A percentile compares a stretch with the other conserved stretches of the same genome.
These are phyloP conservation scores for Lypha dubia DNA, from an alignment of 2,888 invertebrate genomes.

Conservation along the genomic window DNA sequence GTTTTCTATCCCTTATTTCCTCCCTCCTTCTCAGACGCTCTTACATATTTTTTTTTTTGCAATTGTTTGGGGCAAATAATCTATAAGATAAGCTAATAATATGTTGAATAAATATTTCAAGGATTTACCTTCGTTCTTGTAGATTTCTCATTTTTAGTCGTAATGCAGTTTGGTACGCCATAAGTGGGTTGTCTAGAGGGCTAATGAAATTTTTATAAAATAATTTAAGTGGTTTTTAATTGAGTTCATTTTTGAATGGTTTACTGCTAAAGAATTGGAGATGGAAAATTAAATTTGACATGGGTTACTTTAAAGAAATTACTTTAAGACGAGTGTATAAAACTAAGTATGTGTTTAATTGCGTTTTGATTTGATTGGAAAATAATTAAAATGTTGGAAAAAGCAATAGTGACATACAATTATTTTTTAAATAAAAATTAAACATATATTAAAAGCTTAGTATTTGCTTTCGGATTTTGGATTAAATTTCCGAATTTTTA, in stretches of 20 bases:
- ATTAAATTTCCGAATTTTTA: too few species aligned
- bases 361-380: background rate
- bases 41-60: background rate
- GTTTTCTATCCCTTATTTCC: constrained; percentile 2
- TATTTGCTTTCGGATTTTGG: too few species aligned
- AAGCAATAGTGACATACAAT: too few species aligned
- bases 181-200: constrained; percentile 43
- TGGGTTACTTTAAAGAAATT: background rate
- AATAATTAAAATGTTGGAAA: background rate
- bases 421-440: too few species aligned
- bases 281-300: background rate
- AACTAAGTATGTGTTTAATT: constrained; percentile 1
- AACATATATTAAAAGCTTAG: too few species aligned
- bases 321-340: too few species aligned
- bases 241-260: constrained; percentile 19
- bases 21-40: background rate
- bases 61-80: background rate
- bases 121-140: constrained; percentile 50
- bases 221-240: constrained; percentile 46
- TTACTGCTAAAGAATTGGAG: background rate
- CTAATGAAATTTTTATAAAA: constrained; percentile 40
- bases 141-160: constrained; percentile 30
- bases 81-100: constrained; percentile 62
- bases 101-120: constrained; percentile 64
- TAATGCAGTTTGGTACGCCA: constrained; percentile 23